Conservation (phyloP, 2,888 invertebrate species). For the Mellilla xanthometata region DNA sequence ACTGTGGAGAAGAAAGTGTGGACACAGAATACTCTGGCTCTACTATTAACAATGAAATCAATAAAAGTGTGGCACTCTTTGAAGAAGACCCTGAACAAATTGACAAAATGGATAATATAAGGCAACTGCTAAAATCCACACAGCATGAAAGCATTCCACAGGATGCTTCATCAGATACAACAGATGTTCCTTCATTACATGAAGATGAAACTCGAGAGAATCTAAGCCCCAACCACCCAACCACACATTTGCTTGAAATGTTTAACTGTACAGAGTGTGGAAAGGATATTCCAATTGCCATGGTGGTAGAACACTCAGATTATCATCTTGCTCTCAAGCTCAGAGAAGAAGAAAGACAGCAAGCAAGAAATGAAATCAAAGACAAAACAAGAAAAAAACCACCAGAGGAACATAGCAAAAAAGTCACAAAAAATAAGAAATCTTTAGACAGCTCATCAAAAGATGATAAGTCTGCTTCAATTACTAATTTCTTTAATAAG, state of each 20-base stretch:
- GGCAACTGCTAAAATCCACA: slow-evolving; percentile 54
- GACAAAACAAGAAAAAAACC: slow-evolving; percentile 19
- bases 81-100: slow-evolving; percentile 62
- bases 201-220: slow-evolving; percentile 13
- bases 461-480: slow-evolving; percentile 47
- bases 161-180: slow-evolving; percentile 10
- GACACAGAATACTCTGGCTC: slow-evolving; percentile 69
- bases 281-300: slow-evolving; percentile 77
- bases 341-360: slow-evolving; percentile 79
- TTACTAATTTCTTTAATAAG: slow-evolving; percentile 73
- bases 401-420: slow-evolving; percentile 27
- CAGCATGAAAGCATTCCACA: slow-evolving; percentile 23
- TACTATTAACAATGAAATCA: slow-evolving; percentile 74
- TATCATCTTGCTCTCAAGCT: slow-evolving; percentile 88
- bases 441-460: slow-evolving; percentile 39
- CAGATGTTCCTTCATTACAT: slow-evolving; percentile 1
- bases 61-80: slow-evolving; percentile 70
- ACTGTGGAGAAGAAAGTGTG: slow-evolving; percentile 62
- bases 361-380: slow-evolving; percentile 46
- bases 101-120: slow-evolving; percentile 55
- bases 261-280: slow-evolving; percentile 86
- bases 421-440: slow-evolving; percentile 25
- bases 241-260: slow-evolving; percentile 32
- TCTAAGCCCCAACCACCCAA: neutral
- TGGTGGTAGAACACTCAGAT: slow-evolving; percentile 87